These are phyloP conservation scores for Rhineura floridana DNA, from an alignment of 2,113 vertebrate species.

Conservation along the genomic window DNA sequence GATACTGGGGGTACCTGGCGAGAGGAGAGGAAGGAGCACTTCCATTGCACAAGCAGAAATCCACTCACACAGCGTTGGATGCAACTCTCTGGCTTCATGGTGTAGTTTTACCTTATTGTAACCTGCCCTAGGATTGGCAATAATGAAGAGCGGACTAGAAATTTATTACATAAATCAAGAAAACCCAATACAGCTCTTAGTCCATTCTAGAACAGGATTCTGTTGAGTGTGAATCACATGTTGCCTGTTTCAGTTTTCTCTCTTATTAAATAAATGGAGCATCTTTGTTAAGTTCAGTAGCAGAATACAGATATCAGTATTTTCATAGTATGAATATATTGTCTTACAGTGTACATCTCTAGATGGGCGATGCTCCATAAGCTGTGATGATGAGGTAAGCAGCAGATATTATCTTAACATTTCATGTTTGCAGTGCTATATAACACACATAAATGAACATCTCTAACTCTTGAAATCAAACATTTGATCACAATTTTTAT, in stretches of 20 bases:
- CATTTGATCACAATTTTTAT: conserved; percentile 7
- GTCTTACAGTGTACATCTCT: conserved; percentile 88
- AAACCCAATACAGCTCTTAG: neutral
- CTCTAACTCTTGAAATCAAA: neutral
- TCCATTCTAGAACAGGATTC: neutral
- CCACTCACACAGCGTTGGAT: too few species aligned
- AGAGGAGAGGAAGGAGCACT: too few species aligned
- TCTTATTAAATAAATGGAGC: neutral
- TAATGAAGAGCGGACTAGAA: too few species aligned
- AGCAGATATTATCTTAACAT: neutral
- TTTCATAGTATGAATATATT: neutral
- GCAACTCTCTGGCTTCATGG: too few species aligned
- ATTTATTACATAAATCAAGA: neutral
- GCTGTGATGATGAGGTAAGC: conserved; percentile 95
- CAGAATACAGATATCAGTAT: neutral
- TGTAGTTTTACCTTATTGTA: too few species aligned
- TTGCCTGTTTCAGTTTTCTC: neutral
- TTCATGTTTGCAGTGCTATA: neutral
- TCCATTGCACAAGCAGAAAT: too few species aligned
- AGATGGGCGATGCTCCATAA: conserved; percentile 94
- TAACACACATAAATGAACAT: neutral
- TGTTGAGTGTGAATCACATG: neutral
- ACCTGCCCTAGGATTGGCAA: too few species aligned
- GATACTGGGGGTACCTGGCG: too few species aligned
- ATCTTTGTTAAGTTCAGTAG: neutral